Base-by-base conservation (phyloP, 1,140 invertebrate species). In the Pseudachorutes palmiensis region DNA sequence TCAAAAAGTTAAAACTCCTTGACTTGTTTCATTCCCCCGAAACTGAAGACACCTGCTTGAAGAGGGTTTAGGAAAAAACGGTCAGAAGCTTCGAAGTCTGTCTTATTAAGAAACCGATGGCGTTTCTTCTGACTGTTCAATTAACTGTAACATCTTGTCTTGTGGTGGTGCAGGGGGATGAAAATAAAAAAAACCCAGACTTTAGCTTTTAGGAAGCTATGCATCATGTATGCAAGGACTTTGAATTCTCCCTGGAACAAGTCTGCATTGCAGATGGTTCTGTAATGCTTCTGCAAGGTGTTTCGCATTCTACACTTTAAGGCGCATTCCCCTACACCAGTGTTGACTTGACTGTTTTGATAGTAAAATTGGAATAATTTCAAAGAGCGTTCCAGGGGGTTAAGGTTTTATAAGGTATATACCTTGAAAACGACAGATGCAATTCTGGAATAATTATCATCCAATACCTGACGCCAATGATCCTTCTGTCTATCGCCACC, bases 131-230 rank as follows among this genome's bases (percentile, higher is more conserved):
- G 62, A 64, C 51, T 45, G 51, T 22, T 55, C 51, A 60, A 69
- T 69, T 69, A 69, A 69, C 68, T 69, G 68, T 69, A 69, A 66
- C 68, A 69, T 69, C 68, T 69, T 69, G 68, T 66, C 55, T 32
- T 69, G 33, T 62, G 67, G 41, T 55, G 24, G 12, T 26, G 5
- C 24, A 5, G 24, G 24, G 51, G 51, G 51, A 55, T 55, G 51
- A 55, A 22, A 55, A 45, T 12, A 45, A 45, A 45, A 45, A 45
- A 9, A 19, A 19, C 9, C 36, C 36, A 45, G 36, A 45, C 36
- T 19, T 45, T 12, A 19, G 36, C 36, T 19, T 12, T 45, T 45
- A 45, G 9, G 9, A 9, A 12, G 19, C 36, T 45, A n/a, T n/a
- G n/a, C n/a, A n/a, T n/a, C n/a, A n/a, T n/a, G n/a, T n/a, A n/a